Base-by-base conservation (phyloP, 2,113 vertebrate species). In the Clarias macrocephalus region DNA sequence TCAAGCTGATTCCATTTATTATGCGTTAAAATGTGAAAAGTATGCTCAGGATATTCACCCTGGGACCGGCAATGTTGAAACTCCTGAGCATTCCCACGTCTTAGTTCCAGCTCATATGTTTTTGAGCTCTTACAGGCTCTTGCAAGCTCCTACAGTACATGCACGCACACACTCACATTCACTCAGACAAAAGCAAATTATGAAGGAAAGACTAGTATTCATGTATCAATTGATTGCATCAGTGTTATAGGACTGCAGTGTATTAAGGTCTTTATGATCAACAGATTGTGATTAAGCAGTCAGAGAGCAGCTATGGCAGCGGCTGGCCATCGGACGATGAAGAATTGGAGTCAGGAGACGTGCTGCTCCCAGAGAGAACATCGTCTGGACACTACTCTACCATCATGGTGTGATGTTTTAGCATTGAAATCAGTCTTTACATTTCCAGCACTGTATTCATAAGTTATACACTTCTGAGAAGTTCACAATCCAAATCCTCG, bases 271-370 rank as follows among this genome's bases (percentile, higher is more conserved):
- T 85, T n/a, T 88, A 54, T 92, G 86, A 42, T 90, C 90, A 88
- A 84, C 94, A 99, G 98, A 94, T 99, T 90, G 86, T 97, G 88
- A 96, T 99, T 89, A 96, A 94, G 91, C 91, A 93, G 25, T 92
- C 94, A 30, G 92, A 96, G 65, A 89, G 92, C 15, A 95, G 93
- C 86, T 96, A 97, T 79, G 96, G 95, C 89, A 99, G 97, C 0
- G 96, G 96, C 37, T 94, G 95, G 92, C 92, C 92, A 0, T 89
- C 91, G 65, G 97, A 97, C 89, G 95, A 95, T 87, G 96, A 96
- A 0, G 96, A 98, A 88, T 89, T 95, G 90, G 94, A 98, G 85
- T 95, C 96, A 0, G 97, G 95, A 84, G 96, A 97, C 81, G 94
- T 95, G 88, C 91, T 95, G 85, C 95, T 96, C 92, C 93, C 93